Evolutionary conservation across 2,888 invertebrate genomes (phyloP), one percentile per base, ranked within the genome.

Genomic region (Mycalesis mineus): DNA sequence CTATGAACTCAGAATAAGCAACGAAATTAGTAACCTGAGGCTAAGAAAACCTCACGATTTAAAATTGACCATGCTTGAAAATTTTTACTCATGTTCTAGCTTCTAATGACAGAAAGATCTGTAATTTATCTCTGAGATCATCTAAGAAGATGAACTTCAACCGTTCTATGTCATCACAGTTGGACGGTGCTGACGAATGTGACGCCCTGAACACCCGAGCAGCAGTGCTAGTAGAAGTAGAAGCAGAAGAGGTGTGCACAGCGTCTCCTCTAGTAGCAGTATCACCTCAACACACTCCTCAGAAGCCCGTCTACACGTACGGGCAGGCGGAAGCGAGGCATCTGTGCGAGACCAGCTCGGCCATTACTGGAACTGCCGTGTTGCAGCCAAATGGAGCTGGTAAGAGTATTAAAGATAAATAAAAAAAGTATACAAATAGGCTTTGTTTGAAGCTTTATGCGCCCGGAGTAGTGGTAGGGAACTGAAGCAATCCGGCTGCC

Each of bases 191-290:
- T 2, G 88, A 87, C 13, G 84, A 83, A 28, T 78, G 77, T 42
- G 86, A 84, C 8, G 78, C 82, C 7, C 74, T 73, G 0, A 80
- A 91, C 51, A 91, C 92, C 41, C 94, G 95, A 0, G 94, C 94
- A 66, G 95, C 95, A 0, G 91, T 95, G 0, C 91, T 95, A 58
- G 95, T 95, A 0, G 95, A 95, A 73, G 93, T 96, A 3, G 95
- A 95, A 76, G 95, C 94, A 66, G 94, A 95, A 55, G 94, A 94
- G 55, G 92, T 94, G 45, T 95, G 95, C 80, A 95, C 95, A 0
- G 95, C 95, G 0, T 93, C 94, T 7, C 94, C 94, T 0, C 81
- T 95, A 55, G 84, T 93, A 48, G 92, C 93, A 0, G 91, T 93
- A 4, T 91, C 92, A 13, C 92, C 92, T 0, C 80, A 92, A 3